Conservation (phyloP, 2,113 vertebrate species). For the Panthera uncia region DNA sequence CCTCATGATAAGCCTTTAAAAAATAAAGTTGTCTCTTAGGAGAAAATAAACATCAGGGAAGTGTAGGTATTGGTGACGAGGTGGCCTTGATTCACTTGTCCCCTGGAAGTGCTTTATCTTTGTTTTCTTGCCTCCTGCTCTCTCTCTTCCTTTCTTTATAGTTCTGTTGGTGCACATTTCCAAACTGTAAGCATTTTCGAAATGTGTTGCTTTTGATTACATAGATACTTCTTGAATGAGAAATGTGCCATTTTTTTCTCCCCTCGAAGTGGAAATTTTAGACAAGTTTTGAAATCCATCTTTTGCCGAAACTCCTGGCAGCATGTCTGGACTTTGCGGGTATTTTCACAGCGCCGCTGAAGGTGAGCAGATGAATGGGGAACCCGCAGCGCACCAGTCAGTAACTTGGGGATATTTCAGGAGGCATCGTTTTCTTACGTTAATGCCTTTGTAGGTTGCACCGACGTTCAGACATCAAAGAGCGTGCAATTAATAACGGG, state of each 20-base stretch:
- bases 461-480: conserved; percentile 74
- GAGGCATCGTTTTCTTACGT: conserved; percentile 74
- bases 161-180: conserved; percentile 4
- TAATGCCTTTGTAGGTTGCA: conserved; percentile 76
- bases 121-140: background rate
- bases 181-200: background rate
- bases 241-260: background rate
- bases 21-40: conserved; percentile 74
- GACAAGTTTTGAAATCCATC: background rate
- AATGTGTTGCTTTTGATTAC: conserved; percentile 52
- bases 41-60: conserved; percentile 72
- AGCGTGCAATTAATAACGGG: conserved; percentile 70
- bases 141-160: background rate
- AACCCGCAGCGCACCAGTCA: background rate
- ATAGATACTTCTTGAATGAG: background rate
- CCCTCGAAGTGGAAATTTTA: conserved; percentile 16
- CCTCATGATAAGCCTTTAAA: conserved; percentile 78
- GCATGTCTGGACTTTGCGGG: background rate
- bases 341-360: background rate
- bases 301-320: background rate
- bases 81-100: conserved; percentile 17
- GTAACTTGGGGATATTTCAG: conserved; percentile 62
- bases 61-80: background rate
- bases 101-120: background rate
- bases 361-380: conserved; percentile 14